phyloP scores from a whole-genome alignment of 2,888 invertebrate species.

The Melanostoma scalare region DNA sequence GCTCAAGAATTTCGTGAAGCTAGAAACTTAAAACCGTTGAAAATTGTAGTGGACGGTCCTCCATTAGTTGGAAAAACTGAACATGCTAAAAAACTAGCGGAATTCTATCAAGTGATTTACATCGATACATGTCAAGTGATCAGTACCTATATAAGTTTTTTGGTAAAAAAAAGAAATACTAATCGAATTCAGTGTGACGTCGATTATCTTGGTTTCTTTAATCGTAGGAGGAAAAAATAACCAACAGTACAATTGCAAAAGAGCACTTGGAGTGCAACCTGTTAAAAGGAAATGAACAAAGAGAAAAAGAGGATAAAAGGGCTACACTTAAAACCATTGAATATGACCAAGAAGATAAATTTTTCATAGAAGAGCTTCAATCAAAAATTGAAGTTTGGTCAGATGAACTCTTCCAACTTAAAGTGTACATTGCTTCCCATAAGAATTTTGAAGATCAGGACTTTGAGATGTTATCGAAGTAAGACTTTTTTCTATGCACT shows the following conservation, averaged over 20 bases:
- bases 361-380: constrained; percentile 21
- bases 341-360: constrained; percentile 20
- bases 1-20: constrained; percentile 83
- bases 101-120: constrained; percentile 40
- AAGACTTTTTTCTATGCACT: neutral
- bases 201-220: neutral
- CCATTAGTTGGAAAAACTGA: constrained; percentile 86
- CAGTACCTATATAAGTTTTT: constrained; percentile 28
- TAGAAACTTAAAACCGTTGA: constrained; percentile 84
- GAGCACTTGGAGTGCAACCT: constrained; percentile 20
- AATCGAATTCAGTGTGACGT: no score
- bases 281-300: no score
- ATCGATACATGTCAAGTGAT: constrained; percentile 38
- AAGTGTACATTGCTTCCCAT: constrained; percentile 54
- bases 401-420: constrained; percentile 38
- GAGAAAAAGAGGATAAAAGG: no score
- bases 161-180: constrained; percentile 37
- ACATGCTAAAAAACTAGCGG: constrained; percentile 76
- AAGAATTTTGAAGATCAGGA: constrained; percentile 55
- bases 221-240: constrained; percentile 43
- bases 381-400: constrained; percentile 20
- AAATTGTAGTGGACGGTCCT: constrained; percentile 85
- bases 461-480: constrained; percentile 43
- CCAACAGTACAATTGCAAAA: constrained; percentile 15
- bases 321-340: no score